phyloP scores from a whole-genome alignment of 1,140 invertebrate genomes.

The Cydia strobilella region DNA sequence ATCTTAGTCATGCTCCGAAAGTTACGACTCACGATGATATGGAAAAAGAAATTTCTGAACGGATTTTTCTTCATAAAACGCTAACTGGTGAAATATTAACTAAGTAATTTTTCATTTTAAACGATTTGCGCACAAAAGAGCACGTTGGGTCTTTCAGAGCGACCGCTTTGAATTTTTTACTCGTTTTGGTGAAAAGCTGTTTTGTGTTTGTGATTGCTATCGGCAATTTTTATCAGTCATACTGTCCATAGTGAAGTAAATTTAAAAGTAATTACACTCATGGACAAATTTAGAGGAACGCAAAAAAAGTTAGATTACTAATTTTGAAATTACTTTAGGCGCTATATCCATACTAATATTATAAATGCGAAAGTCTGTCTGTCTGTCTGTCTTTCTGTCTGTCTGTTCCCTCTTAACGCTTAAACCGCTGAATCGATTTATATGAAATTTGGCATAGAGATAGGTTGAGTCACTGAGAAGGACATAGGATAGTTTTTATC shows the following conservation, averaged over 20 bases:
- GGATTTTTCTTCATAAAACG: conserved; percentile 21
- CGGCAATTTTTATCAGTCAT: not conserved
- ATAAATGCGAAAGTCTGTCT: too few relatives aligned
- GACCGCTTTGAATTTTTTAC: not conserved
- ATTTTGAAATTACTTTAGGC: too few relatives aligned
- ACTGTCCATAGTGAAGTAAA: not conserved
- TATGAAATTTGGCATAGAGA: too few relatives aligned
- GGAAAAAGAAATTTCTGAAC: not conserved
- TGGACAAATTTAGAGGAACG: too few relatives aligned
- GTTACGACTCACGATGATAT: conserved; percentile 4
- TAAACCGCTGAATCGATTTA: too few relatives aligned
- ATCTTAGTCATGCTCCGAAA: not conserved
- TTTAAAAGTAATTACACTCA: too few relatives aligned
- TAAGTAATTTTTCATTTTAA: conserved; percentile 21
- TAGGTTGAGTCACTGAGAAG: too few relatives aligned
- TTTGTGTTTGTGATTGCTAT: not conserved
- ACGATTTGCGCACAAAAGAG: not conserved
- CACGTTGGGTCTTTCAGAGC: conserved; percentile 5
- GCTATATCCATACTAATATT: too few relatives aligned
- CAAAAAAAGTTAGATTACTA: too few relatives aligned
- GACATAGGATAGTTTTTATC: too few relatives aligned
- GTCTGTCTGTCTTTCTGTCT: too few relatives aligned
- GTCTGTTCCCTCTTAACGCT: too few relatives aligned
- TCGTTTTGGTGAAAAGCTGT: conserved; percentile 5
- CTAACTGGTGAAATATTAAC: conserved; percentile 14